phyloP scores from a whole-genome alignment of 2,888 invertebrate genomes.

The Drosophila anomelani region DNA sequence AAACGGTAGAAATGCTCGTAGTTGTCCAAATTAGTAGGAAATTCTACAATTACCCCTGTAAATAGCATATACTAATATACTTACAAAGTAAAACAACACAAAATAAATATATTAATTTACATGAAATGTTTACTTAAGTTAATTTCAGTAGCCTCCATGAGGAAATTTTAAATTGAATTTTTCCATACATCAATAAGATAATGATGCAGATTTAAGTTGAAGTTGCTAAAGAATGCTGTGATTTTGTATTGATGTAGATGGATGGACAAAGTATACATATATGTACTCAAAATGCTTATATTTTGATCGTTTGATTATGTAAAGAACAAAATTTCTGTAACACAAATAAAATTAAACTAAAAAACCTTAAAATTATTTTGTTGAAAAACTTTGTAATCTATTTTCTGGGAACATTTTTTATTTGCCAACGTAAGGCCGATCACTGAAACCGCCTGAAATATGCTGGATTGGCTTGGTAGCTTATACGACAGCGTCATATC shows the following conservation, averaged over 20 bases:
- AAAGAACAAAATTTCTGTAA: no score
- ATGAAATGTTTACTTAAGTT: neutral
- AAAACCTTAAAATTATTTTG: no score
- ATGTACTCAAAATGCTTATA: no score
- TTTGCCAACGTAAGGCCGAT: no score
- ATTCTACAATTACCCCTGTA: constrained; percentile 1
- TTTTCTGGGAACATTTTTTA: no score
- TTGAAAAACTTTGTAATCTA: no score
- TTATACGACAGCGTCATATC: no score
- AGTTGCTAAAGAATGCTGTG: constrained; percentile 27
- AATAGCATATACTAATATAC: neutral
- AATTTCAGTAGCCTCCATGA: neutral
- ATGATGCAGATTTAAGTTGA: constrained; percentile 13
- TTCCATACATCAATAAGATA: constrained; percentile 1
- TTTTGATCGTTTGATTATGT: no score
- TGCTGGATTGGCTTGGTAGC: no score
- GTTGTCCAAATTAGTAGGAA: constrained; percentile 20
- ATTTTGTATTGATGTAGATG: constrained; percentile 16
- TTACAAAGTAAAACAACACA: constrained; percentile 3
- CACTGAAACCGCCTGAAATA: no score
- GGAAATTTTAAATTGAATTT: neutral
- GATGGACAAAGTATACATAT: neutral
- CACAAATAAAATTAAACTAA: no score
- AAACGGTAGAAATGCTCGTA: constrained; percentile 15
- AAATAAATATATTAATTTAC: neutral